Base-by-base conservation (phyloP, 2,797 vertebrate genomes). In the Bothrops alternatus region DNA sequence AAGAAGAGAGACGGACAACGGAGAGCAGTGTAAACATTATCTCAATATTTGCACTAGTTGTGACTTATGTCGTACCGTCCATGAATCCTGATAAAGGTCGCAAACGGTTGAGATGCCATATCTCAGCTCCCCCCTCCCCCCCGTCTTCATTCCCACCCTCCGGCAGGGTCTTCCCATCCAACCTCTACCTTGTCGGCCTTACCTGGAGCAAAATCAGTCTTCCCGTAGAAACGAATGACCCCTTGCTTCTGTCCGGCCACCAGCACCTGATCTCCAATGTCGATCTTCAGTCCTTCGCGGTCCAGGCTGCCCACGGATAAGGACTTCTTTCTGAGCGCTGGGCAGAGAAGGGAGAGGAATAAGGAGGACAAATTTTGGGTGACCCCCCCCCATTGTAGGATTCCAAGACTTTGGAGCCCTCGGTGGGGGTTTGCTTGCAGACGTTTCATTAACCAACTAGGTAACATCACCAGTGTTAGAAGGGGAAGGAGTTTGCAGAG, bases 181-280 rank as follows among this genome's bases (percentile, higher is more conserved):
- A 6, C 25, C 53, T n/a, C 65, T 16, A 73, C 63, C 60, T 53
- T 3, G 13, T 13, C 42, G 12, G 60, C 13, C 86, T 56, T 88
- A 99, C 99, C 99, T 95, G 99, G 99, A 92, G 99, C 99, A 90
- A 99, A 99, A 96, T 99, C 98, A 0, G 99, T 99, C 93, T 99
- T 99, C 1, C 99, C 99, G 0, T 98, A 99, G 97, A 98, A 99
- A 12, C 98, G 98, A 6, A 99, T 98, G 0, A 97, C 95, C 42
- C 99, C 99, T 37, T 98, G 97, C 93, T 99, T 99, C 97, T 99
- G 98, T 78, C 98, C 98, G 0, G 99, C 99, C 2, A 99, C 99
- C 13, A 99, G 97, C 86, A 99, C 99, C 69, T 98, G 98, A 94
- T 99, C 99, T 50, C 99, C 99, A 0, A 99, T 97, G 8, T 98